These are phyloP conservation scores for Octopus bimaculoides DNA, from an alignment of 1,140 invertebrate genomes.

Conservation along the genomic window DNA sequence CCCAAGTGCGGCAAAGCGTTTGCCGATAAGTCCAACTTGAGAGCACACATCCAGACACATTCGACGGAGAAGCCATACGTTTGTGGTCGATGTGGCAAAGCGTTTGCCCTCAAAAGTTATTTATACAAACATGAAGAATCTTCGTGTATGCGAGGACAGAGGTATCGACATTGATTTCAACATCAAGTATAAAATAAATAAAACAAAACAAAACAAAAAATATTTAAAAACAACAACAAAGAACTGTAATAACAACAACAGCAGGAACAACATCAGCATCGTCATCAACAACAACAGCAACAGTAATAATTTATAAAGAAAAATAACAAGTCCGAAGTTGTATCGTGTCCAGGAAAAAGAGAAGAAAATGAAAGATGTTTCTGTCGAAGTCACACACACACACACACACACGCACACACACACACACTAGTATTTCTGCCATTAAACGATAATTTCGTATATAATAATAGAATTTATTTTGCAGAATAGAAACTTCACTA, in stretches of 20 bases:
- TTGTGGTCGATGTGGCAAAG: constrained; percentile 77
- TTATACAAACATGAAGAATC: constrained; percentile 60
- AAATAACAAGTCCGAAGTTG: no score
- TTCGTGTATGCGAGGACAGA: constrained; percentile 56
- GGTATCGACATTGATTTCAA: constrained; percentile 15
- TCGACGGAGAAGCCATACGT: constrained; percentile 93
- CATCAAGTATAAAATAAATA: no score
- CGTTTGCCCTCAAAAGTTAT: constrained; percentile 59
- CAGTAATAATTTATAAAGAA: no score
- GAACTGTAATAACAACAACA: no score
- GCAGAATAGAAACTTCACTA: no score
- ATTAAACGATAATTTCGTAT: no score
- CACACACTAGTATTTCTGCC: neutral
- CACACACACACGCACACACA: neutral
- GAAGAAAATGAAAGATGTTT: neutral
- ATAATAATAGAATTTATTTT: no score
- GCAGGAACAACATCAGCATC: no score
- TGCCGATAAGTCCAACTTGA: constrained; percentile 93
- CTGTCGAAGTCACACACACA: neutral
- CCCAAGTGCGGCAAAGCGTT: constrained; percentile 97
- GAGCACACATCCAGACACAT: constrained; percentile 99
- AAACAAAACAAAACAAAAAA: no score
- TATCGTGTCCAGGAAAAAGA: no score
- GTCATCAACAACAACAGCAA: no score
- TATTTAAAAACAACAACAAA: no score